A percentile compares a stretch with the other conserved stretches of the same genome.
Evolutionary conservation across 1,140 invertebrate genomes (phyloP).

Genomic region (Trypoxylus dichotomus): DNA sequence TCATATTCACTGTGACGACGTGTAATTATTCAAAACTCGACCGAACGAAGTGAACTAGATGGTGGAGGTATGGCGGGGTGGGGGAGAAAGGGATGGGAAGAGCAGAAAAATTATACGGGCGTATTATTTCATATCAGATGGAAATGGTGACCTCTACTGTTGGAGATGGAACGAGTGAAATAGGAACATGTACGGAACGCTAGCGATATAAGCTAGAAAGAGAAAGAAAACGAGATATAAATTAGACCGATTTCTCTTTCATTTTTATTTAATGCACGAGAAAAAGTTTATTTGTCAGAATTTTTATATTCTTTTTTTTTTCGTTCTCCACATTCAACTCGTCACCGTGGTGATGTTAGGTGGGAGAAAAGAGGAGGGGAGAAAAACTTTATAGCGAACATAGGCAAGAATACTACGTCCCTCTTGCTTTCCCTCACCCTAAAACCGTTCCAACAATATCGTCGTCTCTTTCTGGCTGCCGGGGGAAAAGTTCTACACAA

Average conservation of each 20-base stretch:
- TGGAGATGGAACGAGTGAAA: no score
- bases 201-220: background rate
- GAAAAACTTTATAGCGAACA: constrained; percentile 1
- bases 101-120: constrained; percentile 2
- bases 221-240: background rate
- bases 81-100: background rate
- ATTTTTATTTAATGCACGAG: constrained; percentile 13
- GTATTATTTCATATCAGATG: constrained; percentile 1
- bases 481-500: background rate
- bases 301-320: constrained; percentile 2
- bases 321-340: background rate
- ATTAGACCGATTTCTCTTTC: constrained; percentile 1
- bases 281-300: constrained; percentile 19
- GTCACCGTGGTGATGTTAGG: background rate
- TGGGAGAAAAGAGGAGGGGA: background rate
- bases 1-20: background rate
- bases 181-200: no score
- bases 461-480: background rate
- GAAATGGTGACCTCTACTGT: background rate
- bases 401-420: background rate
- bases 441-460: background rate
- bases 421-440: background rate
- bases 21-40: background rate
- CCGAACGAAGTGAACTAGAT: no score
- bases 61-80: background rate